phyloP scores from a whole-genome alignment of 2,113 vertebrate genomes.

The Platichthys stellatus region DNA sequence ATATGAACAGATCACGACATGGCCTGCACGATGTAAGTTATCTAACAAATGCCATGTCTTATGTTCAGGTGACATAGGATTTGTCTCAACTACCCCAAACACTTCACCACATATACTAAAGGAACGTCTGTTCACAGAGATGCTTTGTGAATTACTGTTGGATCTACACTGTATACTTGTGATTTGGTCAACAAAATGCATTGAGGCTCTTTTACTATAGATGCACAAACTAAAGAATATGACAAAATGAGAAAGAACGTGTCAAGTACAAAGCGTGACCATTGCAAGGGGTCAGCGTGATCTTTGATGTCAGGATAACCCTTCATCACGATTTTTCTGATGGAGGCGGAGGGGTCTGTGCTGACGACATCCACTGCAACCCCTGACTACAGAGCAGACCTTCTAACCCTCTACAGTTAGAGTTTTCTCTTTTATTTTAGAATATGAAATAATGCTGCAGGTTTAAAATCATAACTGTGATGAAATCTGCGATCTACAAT shows the following conservation, averaged over 20 bases:
- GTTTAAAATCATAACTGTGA: no score
- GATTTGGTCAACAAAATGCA: no score
- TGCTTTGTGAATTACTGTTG: no score
- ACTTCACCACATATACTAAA: no score
- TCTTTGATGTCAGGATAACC: constrained; percentile 44
- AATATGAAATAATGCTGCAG: not conserved
- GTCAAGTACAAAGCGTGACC: not conserved
- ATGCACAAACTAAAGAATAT: not conserved
- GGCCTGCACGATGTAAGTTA: no score
- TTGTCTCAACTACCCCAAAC: no score
- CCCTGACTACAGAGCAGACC: constrained; percentile 1
- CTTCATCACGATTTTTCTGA: constrained; percentile 7
- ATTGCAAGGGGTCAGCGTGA: constrained; percentile 11
- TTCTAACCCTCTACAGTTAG: not conserved
- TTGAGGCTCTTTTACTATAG: not conserved
- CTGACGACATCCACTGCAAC: constrained; percentile 54
- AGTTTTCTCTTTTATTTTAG: not conserved
- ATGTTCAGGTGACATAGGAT: no score
- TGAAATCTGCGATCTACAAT: no score
- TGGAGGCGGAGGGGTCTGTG: constrained; percentile 6
- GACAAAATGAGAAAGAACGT: not conserved
- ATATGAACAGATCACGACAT: no score
- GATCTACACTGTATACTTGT: no score
- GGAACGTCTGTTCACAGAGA: no score
- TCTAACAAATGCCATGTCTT: no score